Percentiles rank a stretch among this genome's conserved stretches.
Evolutionary conservation across 23 tunicate species (phyloP).

Genomic region (Corella eumyota): DNA sequence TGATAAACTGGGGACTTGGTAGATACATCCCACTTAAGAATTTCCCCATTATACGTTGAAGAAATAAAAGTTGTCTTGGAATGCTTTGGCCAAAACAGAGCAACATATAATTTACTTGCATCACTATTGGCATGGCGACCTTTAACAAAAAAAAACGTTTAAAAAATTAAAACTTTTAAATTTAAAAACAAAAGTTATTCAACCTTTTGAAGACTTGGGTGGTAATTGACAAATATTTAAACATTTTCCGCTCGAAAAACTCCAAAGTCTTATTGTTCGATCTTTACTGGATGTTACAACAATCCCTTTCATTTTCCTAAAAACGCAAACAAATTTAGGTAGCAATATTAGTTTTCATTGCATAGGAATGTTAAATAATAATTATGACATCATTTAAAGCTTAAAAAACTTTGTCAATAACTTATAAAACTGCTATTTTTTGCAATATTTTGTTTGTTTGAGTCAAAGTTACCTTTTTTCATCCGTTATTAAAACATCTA

Average conservation of each 20-base stretch:
- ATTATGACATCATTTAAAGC: too few species aligned
- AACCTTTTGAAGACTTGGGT: conserved; percentile 59
- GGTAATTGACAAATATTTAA: conserved; percentile 38
- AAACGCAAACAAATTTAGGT: too few species aligned
- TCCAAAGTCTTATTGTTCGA: conserved; percentile 77
- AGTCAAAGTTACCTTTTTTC: too few species aligned
- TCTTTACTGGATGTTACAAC: conserved; percentile 82
- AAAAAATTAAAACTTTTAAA: background rate
- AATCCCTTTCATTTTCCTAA: conserved; percentile 16
- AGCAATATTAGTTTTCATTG: too few species aligned
- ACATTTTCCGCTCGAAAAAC: conserved; percentile 57
- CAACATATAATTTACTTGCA: conserved; percentile 35
- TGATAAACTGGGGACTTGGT: too few species aligned
- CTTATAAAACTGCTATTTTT: too few species aligned
- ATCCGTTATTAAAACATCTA: too few species aligned
- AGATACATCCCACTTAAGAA: conserved; percentile 63
- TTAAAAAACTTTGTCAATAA: too few species aligned
- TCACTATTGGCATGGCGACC: conserved; percentile 50
- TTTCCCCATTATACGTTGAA: conserved; percentile 78
- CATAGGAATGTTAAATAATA: too few species aligned
- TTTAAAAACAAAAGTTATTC: background rate
- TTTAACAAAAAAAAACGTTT: conserved; percentile 6
- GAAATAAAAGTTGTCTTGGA: conserved; percentile 40
- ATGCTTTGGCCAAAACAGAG: conserved; percentile 42
- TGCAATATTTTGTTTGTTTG: too few species aligned